Evolutionary conservation across 2,888 invertebrate species (phyloP), one percentile per base, ranked within the genome.

Genomic region (Clistopyga incitator): DNA sequence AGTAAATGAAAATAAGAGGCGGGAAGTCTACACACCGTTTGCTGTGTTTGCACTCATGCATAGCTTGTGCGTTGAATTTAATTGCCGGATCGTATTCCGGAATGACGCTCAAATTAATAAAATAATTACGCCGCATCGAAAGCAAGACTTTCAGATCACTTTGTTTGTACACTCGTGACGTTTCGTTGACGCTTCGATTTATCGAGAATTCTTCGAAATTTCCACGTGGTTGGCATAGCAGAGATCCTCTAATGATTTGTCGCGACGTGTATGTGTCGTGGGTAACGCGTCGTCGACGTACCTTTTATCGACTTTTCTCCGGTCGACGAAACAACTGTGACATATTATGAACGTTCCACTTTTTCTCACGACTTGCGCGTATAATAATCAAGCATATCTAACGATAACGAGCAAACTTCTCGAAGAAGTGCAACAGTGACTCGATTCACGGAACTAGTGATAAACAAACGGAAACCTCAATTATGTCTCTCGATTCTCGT

Each of bases 51-150:
- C 52, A 70, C 65, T 29, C 29, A 18, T 42, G 10, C 42, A 76
- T 42, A 23, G 15, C 18, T 56, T 10, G 4, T 6, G 50, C 67
- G 42, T 67, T 15, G 67, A 3, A n/a, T 54, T 45, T 15, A 25
- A 76, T 50, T 52, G 20, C 64, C n/a, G 38, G 34, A 38, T 76
- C 52, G 67, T 67, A 42, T 67, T 76, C 42, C 54, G 20, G 54
- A 67, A 76, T 25, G 42, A 56, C 52, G 42, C 25, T 10, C 13
- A 29, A 54, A 54, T 38, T 3, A 56, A 56, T 8, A 25, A 15
- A 54, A 56, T 45, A 20, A 54, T 38, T 38, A 38, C 18, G 47
- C 52, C 42, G 45, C 42, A 20, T 3, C 25, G 68, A 56, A 56
- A 52, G 15, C 29, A 11, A 2, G 4, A 61, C 34, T 34, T 29